phyloP scores from a whole-genome alignment of 2,888 invertebrate species.

The Selenia dentaria region DNA sequence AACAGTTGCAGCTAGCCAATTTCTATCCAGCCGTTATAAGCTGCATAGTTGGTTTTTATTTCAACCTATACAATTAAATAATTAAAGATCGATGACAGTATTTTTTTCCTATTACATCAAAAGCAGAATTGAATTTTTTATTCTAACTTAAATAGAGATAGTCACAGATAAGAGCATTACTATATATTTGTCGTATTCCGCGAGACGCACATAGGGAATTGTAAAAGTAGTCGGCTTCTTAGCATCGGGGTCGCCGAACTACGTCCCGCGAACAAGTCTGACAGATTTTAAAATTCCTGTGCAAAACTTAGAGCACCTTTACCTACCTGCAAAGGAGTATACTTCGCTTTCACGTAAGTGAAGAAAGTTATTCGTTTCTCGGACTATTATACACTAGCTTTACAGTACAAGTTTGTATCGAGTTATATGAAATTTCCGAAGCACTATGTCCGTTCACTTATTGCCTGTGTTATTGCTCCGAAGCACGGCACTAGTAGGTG shows the following conservation, averaged over 20 bases:
- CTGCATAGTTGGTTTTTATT: too few relatives aligned
- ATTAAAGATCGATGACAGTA: too few relatives aligned
- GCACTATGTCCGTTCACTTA: slow-evolving; percentile 51
- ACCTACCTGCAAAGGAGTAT: slow-evolving; percentile 16
- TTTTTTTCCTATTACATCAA: too few relatives aligned
- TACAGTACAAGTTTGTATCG: slow-evolving; percentile 23
- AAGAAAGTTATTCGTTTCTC: slow-evolving; percentile 21
- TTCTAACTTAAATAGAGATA: too few relatives aligned
- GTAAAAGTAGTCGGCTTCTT: slow-evolving; percentile 73
- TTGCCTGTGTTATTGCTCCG: slow-evolving; percentile 67
- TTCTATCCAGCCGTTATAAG: too few relatives aligned
- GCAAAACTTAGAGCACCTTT: slow-evolving; percentile 12
- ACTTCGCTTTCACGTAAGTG: slow-evolving; percentile 21
- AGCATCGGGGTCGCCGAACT: slow-evolving; percentile 45
- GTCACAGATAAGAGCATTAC: slow-evolving; percentile 72
- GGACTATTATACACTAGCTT: slow-evolving; percentile 10
- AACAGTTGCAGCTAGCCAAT: too few relatives aligned
- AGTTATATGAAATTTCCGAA: slow-evolving; percentile 45
- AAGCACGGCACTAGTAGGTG: slow-evolving; percentile 78
- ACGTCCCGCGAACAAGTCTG: slow-evolving; percentile 26
- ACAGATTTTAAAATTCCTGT: slow-evolving; percentile 22
- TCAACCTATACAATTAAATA: too few relatives aligned
- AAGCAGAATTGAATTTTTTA: too few relatives aligned
- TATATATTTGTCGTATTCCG: slow-evolving; percentile 75
- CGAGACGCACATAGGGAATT: slow-evolving; percentile 75